phyloP scores from a whole-genome alignment of 2,888 invertebrate genomes.

The Hydroisotoma schaefferi region DNA sequence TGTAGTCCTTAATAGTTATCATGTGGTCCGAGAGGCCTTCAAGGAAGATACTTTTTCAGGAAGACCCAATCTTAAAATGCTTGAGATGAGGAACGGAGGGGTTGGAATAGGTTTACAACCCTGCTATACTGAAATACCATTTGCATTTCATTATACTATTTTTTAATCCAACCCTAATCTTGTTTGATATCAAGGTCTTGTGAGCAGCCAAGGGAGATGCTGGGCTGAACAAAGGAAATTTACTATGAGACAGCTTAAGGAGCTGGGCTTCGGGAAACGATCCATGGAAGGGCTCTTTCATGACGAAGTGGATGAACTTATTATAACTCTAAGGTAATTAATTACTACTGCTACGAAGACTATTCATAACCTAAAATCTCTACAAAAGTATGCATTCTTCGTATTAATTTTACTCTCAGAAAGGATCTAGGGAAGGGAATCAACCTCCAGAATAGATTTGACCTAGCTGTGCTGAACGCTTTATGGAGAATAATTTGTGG shows the following conservation, averaged over 20 bases:
- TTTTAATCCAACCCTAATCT: constrained; percentile 1
- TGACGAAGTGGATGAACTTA: constrained; percentile 43
- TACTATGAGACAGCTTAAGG: constrained; percentile 42
- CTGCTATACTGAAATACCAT: no score
- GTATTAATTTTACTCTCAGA: constrained; percentile 18
- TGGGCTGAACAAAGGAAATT: constrained; percentile 47
- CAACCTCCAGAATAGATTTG: constrained; percentile 36
- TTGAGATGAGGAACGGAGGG: constrained; percentile 44
- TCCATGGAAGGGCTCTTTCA: constrained; percentile 41
- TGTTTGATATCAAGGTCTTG: constrained; percentile 40
- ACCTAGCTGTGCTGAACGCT: constrained; percentile 44
- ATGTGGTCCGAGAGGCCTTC: constrained; percentile 43
- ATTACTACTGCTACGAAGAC: not conserved
- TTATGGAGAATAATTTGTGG: constrained; percentile 48
- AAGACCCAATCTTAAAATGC: constrained; percentile 46
- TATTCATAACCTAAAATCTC: not conserved
- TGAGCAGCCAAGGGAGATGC: constrained; percentile 45
- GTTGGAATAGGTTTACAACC: constrained; percentile 40
- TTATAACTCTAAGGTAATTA: constrained; percentile 32
- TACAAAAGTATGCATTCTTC: not conserved
- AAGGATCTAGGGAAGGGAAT: constrained; percentile 28
- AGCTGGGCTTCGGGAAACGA: constrained; percentile 44
- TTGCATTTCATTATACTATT: no score
- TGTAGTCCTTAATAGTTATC: constrained; percentile 43
- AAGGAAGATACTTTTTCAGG: constrained; percentile 45